A percentile compares a stretch with the other conserved stretches of the same genome.
Evolutionary conservation across 2,888 invertebrate genomes (phyloP).

Genomic region (Sinodicranocentrus sp.): DNA sequence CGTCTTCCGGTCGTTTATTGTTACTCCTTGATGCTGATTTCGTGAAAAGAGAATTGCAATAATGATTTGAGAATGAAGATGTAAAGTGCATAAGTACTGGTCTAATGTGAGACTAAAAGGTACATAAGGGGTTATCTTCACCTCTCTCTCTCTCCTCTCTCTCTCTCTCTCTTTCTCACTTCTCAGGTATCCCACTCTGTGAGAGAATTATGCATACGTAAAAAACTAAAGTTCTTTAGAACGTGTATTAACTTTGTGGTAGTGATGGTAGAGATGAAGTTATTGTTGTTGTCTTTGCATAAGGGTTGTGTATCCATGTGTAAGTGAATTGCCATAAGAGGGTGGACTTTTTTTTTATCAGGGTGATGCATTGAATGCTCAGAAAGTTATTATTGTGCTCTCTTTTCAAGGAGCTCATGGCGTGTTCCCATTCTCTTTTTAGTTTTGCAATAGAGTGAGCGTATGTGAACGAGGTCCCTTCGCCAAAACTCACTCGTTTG

Average conservation of each 20-base stretch:
- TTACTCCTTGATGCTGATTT: conserved; percentile 7
- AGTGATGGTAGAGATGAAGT: conserved; percentile 10
- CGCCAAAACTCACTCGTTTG: conserved; percentile 43
- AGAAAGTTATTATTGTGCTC: conserved; percentile 46
- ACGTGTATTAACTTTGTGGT: background rate
- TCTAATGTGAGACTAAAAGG: conserved; percentile 17
- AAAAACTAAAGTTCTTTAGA: conserved; percentile 4
- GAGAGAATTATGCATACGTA: background rate
- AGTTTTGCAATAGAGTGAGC: conserved; percentile 31
- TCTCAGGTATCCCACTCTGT: conserved; percentile 3
- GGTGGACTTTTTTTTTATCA: conserved; percentile 43
- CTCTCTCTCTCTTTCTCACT: background rate
- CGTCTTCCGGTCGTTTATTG: conserved; percentile 27
- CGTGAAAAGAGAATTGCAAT: conserved; percentile 18
- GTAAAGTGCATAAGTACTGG: conserved; percentile 21
- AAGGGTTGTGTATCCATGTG: conserved; percentile 13
- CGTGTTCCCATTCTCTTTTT: conserved; percentile 60
- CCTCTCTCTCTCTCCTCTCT: conserved; percentile 15
- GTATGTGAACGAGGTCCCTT: conserved; percentile 43
- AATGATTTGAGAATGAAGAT: conserved; percentile 4
- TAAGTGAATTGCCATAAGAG: conserved; percentile 27
- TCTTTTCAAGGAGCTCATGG: conserved; percentile 59
- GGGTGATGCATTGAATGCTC: conserved; percentile 3
- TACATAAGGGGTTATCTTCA: conserved; percentile 9
- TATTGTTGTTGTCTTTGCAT: conserved; percentile 36